Evolutionary conservation across 2,888 invertebrate genomes (phyloP), one percentile per base, ranked within the genome.

Genomic region (Alviniconcha strummeri): DNA sequence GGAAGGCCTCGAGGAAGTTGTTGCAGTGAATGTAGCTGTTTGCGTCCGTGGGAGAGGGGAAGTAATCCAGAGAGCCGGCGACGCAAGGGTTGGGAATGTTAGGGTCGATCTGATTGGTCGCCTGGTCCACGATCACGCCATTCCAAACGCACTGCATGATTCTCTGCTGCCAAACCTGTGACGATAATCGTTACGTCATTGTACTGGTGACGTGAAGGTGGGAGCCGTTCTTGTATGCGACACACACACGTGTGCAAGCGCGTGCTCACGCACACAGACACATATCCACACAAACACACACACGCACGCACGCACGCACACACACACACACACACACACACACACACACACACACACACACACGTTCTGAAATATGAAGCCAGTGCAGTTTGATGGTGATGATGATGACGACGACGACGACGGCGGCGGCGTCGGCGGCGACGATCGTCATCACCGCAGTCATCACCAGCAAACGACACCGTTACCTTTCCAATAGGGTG

Each of bases 21-120:
- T 85, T 87, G 80, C 90, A 90, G 75, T 86, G 84, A 72, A 90
- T 84, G 83, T 88, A 90, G n/a, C 80, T 69, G 8, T 81, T 69
- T n/a, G 81, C 76, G 81, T 88, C 87, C 4, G 36, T 77, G 6
- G 75, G 71, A 55, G 74, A 77, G 9, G 86, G 72, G 76, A 81
- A 84, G 71, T 72, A 82, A 36, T n/a, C 80, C 17, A 72, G 67
- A 15, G 74, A 74, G 6, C 84, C 83, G 9, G 36, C 64, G 0
- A 13, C 13, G 57, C 86, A 86, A 17, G 84, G 86, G 82, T 86
- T 86, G 60, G 81, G 83, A n/a, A 84, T 36, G 57, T 7, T 72
- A 75, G 80, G 75, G 71, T 84, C 83, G 17, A 75, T 80, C 52
- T n/a, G 56, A 19, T 75, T 76, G 67, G 77, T 82, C 52, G 6